Conservation (phyloP, 2,888 invertebrate species). For the Adelphocoris suturalis region DNA sequence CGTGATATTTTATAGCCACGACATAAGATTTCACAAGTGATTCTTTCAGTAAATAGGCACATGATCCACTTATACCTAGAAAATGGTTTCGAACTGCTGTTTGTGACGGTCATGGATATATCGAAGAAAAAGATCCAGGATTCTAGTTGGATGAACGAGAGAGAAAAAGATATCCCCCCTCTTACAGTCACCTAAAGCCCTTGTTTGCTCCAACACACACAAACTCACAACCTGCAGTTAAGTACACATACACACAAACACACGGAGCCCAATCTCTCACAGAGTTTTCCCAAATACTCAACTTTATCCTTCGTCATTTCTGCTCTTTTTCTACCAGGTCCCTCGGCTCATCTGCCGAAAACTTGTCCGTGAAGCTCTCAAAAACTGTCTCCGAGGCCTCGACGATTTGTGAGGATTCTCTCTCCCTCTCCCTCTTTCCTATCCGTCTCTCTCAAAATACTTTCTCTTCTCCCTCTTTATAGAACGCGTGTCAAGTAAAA, state of each 20-base stretch:
- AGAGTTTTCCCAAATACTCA: slow-evolving; percentile 34
- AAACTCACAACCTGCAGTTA: background rate
- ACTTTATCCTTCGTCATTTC: slow-evolving; percentile 33
- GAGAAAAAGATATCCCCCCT: background rate
- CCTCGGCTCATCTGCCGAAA: slow-evolving; percentile 28
- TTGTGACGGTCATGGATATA: slow-evolving; percentile 12
- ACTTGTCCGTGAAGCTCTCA: slow-evolving; percentile 39
- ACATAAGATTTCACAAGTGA: too few species aligned
- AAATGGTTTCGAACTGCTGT: background rate
- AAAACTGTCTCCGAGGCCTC: slow-evolving; percentile 4
- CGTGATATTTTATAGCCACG: too few species aligned
- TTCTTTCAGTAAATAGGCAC: too few species aligned
- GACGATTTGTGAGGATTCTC: slow-evolving; percentile 23
- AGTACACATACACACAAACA: background rate
- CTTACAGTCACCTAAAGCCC: background rate
- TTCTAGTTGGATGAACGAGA: background rate
- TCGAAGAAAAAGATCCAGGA: background rate
- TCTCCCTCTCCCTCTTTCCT: background rate
- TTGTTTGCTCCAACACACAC: slow-evolving; percentile 20
- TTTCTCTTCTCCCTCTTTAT: background rate
- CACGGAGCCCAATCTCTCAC: background rate
- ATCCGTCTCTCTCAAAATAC: background rate
- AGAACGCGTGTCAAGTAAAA: slow-evolving; percentile 16
- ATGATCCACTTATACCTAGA: too few species aligned
- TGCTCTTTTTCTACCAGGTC: slow-evolving; percentile 1